Conservation (phyloP, 1,140 invertebrate genomes). For the Drosophila paulistorum region DNA sequence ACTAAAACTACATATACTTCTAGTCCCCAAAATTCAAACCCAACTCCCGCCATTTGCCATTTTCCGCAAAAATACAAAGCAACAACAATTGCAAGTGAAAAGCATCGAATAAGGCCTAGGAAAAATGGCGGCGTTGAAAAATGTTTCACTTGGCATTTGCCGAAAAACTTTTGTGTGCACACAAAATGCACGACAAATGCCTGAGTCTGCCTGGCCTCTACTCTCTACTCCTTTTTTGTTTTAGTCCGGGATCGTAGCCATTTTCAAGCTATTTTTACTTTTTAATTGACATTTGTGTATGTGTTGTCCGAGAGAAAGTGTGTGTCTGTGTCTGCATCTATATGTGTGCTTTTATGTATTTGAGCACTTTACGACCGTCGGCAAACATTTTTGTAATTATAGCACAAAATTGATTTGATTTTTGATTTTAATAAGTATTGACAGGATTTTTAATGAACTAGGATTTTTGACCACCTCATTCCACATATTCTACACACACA, state of each 20-base stretch:
- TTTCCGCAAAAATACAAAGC: conserved; percentile 31
- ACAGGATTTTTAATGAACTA: conserved; percentile 77
- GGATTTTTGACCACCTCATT: not conserved
- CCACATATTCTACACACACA: conserved; percentile 10
- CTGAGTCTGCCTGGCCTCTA: conserved; percentile 36
- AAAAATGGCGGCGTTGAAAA: conserved; percentile 46
- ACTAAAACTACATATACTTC: not conserved
- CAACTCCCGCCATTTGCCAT: conserved; percentile 40
- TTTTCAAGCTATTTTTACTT: conserved; percentile 78
- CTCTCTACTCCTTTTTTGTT: conserved; percentile 54
- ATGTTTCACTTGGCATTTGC: conserved; percentile 48
- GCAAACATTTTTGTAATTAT: conserved; percentile 80
- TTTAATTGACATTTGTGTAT: conserved; percentile 79
- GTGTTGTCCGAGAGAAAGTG: conserved; percentile 22
- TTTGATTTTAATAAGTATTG: conserved; percentile 80
- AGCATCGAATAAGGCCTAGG: conserved; percentile 29
- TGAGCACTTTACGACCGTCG: conserved; percentile 70
- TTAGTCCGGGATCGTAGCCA: conserved; percentile 65
- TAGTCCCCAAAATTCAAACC: no score
- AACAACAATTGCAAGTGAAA: conserved; percentile 34
- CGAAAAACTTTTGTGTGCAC: conserved; percentile 63
- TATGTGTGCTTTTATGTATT: conserved; percentile 20
- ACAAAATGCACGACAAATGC: conserved; percentile 64
- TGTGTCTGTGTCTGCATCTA: conserved; percentile 17
- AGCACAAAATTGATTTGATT: conserved; percentile 79